Base-by-base conservation (phyloP, 2,888 invertebrate genomes). In the Trissolcus japonicus region DNA sequence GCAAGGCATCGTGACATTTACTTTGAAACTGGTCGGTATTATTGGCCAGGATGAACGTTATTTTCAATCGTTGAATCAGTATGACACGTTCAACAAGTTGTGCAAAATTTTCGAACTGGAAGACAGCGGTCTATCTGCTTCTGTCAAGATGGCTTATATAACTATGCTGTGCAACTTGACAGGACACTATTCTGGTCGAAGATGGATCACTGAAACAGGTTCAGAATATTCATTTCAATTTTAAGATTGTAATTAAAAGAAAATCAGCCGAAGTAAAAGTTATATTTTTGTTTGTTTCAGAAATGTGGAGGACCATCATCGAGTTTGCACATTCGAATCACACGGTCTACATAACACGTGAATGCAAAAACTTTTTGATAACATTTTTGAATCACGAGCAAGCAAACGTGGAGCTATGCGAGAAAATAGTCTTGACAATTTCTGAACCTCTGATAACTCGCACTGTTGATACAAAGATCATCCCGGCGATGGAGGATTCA, bases 311-410 rank as follows among this genome's bases (percentile, higher is more conserved):
- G 73, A 91, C 93, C 80, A 91, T 76, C 0, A 63, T 94, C 29
- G 87, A 94, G 3, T 91, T 93, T 59, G 93, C 92, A 74, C 91
- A 93, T 80, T 90, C 92, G 65, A 93, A 92, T 86, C 92, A 93
- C 75, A 95, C 95, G 0, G 90, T 95, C 48, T 95, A 95, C 83
- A 92, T 95, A 9, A 91, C 93, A 0, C 91, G 93, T 46, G 93
- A 94, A 84, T 92, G 93, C 6, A 92, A 93, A 65, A 91, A 91
- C 71, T 93, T 95, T 81, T 89, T 94, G 16, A 91, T 85, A 60
- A 74, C 80, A 4, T 75, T 89, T 21, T 79, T 89, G 1, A 63
- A 83, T 40, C 63, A 79, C 0, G 88, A 88, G 76, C 81, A 82
- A 29, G 79, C 78, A 2, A 85, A 88, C 55, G 51, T 25, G 9